Conservation (phyloP, 2,113 vertebrate genomes). For the Girardinichthys multiradiatus region DNA sequence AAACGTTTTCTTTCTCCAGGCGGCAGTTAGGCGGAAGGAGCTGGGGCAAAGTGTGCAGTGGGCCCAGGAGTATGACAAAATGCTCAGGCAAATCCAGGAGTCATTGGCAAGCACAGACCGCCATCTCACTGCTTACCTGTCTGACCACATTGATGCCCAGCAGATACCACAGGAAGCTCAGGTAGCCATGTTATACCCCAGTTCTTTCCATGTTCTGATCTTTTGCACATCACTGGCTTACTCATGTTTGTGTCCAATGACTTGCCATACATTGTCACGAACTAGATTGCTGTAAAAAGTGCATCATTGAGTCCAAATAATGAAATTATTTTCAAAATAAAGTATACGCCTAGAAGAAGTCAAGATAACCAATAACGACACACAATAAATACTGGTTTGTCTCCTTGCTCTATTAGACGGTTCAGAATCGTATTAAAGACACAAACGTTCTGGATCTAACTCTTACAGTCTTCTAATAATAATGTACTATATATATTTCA, state of each 20-base stretch:
- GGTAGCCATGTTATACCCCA: constrained; percentile 64
- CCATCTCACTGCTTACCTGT: constrained; percentile 87
- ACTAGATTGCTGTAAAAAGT: not conserved
- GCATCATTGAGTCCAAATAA: no score
- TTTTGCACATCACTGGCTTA: no score
- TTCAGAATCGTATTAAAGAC: no score
- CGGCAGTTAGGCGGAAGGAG: constrained; percentile 86
- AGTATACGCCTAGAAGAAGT: no score
- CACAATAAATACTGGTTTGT: no score
- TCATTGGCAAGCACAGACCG: constrained; percentile 87
- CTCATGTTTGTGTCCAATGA: not conserved
- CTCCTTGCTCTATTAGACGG: no score
- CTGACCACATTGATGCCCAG: constrained; percentile 91
- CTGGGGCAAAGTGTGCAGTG: constrained; percentile 91
- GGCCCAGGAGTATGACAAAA: constrained; percentile 91
- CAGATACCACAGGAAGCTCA: constrained; percentile 96
- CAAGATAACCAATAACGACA: no score
- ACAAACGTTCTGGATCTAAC: no score
- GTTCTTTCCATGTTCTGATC: not conserved
- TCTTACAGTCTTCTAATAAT: no score
- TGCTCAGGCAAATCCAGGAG: constrained; percentile 89
- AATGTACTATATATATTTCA: no score
- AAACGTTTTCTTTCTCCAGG: constrained; percentile 73
- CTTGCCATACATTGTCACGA: not conserved
- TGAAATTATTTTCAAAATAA: no score